Evolutionary conservation across 2,797 vertebrate species (phyloP), one percentile per base, ranked within the genome.

Genomic region (Lemur catta): DNA sequence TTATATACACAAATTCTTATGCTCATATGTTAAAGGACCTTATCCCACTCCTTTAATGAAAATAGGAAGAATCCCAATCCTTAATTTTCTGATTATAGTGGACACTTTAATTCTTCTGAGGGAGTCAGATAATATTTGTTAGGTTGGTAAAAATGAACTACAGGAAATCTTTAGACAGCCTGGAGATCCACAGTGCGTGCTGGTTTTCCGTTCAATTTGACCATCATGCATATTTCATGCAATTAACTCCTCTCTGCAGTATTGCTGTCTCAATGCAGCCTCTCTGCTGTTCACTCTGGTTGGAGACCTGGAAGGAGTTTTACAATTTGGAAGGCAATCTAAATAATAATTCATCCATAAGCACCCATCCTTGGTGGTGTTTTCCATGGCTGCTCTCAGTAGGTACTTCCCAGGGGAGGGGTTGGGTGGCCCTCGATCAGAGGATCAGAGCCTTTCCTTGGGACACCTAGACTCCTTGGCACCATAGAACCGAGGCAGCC

Each of bases 391-490:
- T 61, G 81, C 94, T 84, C 87, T 94, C 86, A 75, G 71, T 92
- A 92, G 87, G 74, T 59, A 55, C 67, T 81, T 93, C 87, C 94
- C 94, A 90, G 74, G 93, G 91, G 89, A 94, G 74, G 52, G 38
- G 15, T 79, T 93, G 79, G 81, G 84, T 22, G n/a, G 69, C 78
- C 81, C 33, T 43, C 46, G 88, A 82, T 89, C 94, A 87, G 75
- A 89, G 46, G 91, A 82, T 91, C 95, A 87, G 75, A 89, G 94
- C 84, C 57, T 69, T 95, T 92, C 89, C 95, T 91, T 94, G 84
- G 89, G 89, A 52, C 84, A 87, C 69, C 82, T 81, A 96, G 96
- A 97, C 95, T 92, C 69, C 79, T 95, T 1, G 93, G 91, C 95
- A 96, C 95, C 84, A 6, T 55, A 14, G 71, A 91, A 26, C 94